phyloP scores from a whole-genome alignment of 2,888 invertebrate genomes.

The Alsophila aescularia region DNA sequence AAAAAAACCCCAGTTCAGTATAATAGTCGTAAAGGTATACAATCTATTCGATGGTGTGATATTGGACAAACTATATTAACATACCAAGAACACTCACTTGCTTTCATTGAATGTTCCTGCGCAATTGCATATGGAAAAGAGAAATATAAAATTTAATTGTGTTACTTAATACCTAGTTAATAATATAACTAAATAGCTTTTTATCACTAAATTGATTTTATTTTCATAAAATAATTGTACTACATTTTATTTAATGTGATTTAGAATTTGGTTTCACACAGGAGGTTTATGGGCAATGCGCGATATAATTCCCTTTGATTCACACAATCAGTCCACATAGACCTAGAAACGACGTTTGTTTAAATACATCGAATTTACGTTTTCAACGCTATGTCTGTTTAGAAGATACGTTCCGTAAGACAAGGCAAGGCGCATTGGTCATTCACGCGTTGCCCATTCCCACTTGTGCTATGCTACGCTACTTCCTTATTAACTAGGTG shows the following conservation, averaged over 20 bases:
- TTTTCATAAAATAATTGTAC: constrained; percentile 58
- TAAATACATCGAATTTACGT: not conserved
- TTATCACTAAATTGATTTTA: constrained; percentile 57
- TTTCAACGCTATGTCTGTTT: not conserved
- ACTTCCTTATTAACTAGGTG: constrained; percentile 76
- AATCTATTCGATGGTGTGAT: too few relatives aligned
- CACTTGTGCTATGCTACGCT: constrained; percentile 64
- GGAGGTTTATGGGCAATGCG: constrained; percentile 58
- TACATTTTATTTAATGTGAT: constrained; percentile 74
- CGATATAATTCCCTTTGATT: constrained; percentile 15
- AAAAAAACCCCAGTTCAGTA: too few relatives aligned
- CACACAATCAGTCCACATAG: constrained; percentile 1
- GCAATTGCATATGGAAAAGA: not conserved
- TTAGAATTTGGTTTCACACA: constrained; percentile 80
- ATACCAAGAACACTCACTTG: not conserved
- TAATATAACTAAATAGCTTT: not conserved
- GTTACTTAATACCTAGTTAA: not conserved
- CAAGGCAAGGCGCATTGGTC: not conserved
- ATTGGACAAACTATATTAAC: not conserved
- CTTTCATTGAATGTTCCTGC: not conserved
- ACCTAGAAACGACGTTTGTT: not conserved
- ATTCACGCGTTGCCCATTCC: constrained; percentile 53
- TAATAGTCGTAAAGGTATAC: too few relatives aligned
- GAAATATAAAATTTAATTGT: not conserved
- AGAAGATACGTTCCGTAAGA: not conserved